Conservation (phyloP, 2,797 vertebrate species). For the Bovichtus diacanthus region DNA sequence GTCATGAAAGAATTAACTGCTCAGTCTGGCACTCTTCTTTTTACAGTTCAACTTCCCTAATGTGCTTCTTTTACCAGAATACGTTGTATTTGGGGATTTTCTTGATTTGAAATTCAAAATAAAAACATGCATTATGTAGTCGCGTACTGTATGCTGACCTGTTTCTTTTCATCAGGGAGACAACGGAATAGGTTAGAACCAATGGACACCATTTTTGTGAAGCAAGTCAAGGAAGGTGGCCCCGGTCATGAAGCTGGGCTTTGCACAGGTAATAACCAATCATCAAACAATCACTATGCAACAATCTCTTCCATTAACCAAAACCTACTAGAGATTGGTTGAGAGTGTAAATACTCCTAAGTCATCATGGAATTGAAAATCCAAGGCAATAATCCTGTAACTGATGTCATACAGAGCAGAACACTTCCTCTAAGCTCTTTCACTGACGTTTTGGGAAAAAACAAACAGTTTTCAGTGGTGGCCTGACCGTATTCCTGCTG, state of each 20-base stretch:
- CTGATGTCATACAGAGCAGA: background rate
- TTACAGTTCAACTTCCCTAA: slow-evolving; percentile 4
- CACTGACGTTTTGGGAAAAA: slow-evolving; percentile 3
- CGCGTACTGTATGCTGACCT: no score
- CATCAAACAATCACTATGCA: background rate
- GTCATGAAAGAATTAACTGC: slow-evolving; percentile 18
- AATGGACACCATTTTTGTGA: slow-evolving; percentile 99
- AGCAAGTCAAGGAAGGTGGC: slow-evolving; percentile 97
- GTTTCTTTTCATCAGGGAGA: no score
- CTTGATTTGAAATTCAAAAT: background rate
- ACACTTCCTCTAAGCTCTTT: background rate
- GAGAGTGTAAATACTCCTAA: background rate
- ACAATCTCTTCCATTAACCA: slow-evolving; percentile 2
- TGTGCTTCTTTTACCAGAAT: background rate
- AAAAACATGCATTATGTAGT: no score
- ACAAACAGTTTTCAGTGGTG: slow-evolving; percentile 21
- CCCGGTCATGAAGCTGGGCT: slow-evolving; percentile 94
- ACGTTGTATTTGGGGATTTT: background rate
- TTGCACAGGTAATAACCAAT: slow-evolving; percentile 90
- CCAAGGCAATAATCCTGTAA: background rate
- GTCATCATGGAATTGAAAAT: background rate
- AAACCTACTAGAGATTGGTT: background rate
- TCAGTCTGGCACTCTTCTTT: slow-evolving; percentile 1
- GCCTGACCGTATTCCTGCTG: background rate
- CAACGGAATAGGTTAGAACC: slow-evolving; percentile 92